Evolutionary conservation across 2,797 vertebrate genomes (phyloP).

Genomic region (Apogon hyalosoma): DNA sequence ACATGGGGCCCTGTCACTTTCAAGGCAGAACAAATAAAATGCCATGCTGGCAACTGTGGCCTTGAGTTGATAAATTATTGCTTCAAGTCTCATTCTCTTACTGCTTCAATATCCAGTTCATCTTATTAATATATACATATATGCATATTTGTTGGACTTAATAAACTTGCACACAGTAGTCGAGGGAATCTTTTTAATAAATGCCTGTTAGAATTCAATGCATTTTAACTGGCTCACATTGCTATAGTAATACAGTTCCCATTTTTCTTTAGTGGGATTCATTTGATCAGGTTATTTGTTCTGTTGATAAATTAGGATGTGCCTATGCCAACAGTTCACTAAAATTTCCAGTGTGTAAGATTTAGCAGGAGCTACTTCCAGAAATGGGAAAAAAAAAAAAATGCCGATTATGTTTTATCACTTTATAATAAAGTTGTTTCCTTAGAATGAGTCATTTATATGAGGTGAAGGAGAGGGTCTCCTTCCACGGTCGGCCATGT

Average conservation of each 20-base stretch:
- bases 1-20: conserved; percentile 35
- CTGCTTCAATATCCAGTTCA: conserved; percentile 2
- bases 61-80: conserved; percentile 39
- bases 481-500: too few species aligned
- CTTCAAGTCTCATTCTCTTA: conserved; percentile 11
- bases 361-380: too few species aligned
- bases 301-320: not conserved
- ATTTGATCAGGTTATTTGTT: fast-evolving
- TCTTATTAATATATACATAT: not conserved
- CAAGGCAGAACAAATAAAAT: conserved; percentile 49
- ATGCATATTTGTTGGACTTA: not conserved
- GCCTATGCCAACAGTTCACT: not conserved
- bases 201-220: not conserved
- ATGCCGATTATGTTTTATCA: too few species aligned
- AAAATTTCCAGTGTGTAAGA: too few species aligned
- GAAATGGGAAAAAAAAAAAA: too few species aligned
- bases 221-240: not conserved
- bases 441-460: too few species aligned
- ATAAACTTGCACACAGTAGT: too few species aligned
- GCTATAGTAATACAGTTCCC: too few species aligned
- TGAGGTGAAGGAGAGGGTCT: too few species aligned
- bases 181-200: not conserved
- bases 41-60: conserved; percentile 18
- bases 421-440: too few species aligned
- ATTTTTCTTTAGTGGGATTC: too few species aligned